Percentiles rank a stretch among this genome's conserved stretches.
Evolutionary conservation across 1,140 invertebrate species (phyloP).

Genomic region (Zaprionus davidi): DNA sequence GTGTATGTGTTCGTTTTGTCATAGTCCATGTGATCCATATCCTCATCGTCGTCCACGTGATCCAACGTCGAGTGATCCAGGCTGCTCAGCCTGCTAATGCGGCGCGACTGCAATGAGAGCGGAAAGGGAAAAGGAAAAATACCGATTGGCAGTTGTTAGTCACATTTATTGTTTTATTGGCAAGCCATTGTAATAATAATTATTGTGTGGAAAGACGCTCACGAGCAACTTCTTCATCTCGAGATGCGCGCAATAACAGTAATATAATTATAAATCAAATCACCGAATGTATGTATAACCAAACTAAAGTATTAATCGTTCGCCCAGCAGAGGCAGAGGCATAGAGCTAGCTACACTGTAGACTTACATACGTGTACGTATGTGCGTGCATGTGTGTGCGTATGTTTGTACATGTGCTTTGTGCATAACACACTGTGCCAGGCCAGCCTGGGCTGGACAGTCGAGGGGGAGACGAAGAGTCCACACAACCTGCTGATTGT

Average conservation of each 20-base stretch:
- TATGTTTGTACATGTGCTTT: conserved; percentile 52
- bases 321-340: conserved; percentile 23
- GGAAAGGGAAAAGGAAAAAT: conserved; percentile 9
- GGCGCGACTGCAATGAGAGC: conserved; percentile 60
- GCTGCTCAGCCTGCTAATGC: conserved; percentile 60
- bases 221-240: conserved; percentile 76
- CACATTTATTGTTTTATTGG: conserved; percentile 2
- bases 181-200: not conserved
- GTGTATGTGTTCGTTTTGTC: conserved; percentile 34
- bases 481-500: conserved; percentile 26
- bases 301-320: conserved; percentile 73
- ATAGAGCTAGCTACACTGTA: conserved; percentile 49
- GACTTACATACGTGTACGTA: conserved; percentile 31
- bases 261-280: conserved; percentile 59
- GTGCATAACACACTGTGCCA: conserved; percentile 43
- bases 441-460: not conserved
- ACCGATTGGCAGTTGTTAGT: conserved; percentile 22
- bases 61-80: conserved; percentile 70
- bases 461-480: not conserved
- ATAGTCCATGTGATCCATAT: conserved; percentile 38
- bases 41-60: conserved; percentile 45
- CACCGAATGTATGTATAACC: conserved; percentile 56
- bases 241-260: conserved; percentile 37
- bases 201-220: conserved; percentile 43
- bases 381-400: conserved; percentile 27